Evolutionary conservation across 2,888 invertebrate genomes (phyloP), one percentile per base, ranked within the genome.

Genomic region (Auanema sp.): DNA sequence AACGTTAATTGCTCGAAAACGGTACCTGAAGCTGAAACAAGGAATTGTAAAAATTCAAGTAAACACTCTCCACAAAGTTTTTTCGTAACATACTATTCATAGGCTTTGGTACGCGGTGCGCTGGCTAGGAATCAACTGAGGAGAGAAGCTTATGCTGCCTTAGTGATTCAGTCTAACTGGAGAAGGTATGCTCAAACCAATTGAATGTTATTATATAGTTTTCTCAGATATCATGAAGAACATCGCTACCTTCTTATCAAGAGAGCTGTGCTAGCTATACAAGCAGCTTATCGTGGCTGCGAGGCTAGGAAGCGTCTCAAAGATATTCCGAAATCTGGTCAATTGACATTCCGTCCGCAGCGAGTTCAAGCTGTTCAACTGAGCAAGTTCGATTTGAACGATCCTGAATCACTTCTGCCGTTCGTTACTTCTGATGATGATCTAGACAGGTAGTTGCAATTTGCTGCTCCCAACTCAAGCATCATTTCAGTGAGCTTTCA

Each of bases 111-210:
- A 85, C 86, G 91, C 65, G 89, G 90, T 87, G 87, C 87, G 71
- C 83, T 88, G 58, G 89, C 89, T 11, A 89, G 84, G 87, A 87
- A 76, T 83, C 88, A 65, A 81, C 79, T 72, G 61, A 79, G 84
- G 54, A 78, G 84, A 23, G 80, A 84, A 64, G 82, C 84, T 60
- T 69, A 84, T 57, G 87, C 88, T 5, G 86, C 87, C n/a, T 79
- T 86, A 14, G 89, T 89, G 58, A 89, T 95, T 59, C 94, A 95
- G 84, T 88, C 90, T 54, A 88, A 88, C 81, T 93, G 91, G 90
- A 88, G 91, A 61, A 89, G 90, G 24, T 89, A 89, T 33, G 76
- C 88, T 88, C 62, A 24, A 4, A 21, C 18, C 14, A n/a, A 16
- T n/a, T 5, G 33, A 33, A 10, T 4, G n/a, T 18, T 3, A 21